Evolutionary conservation across 2,113 vertebrate genomes (phyloP), one percentile per base, ranked within the genome.

Genomic region (Alethe castanea): DNA sequence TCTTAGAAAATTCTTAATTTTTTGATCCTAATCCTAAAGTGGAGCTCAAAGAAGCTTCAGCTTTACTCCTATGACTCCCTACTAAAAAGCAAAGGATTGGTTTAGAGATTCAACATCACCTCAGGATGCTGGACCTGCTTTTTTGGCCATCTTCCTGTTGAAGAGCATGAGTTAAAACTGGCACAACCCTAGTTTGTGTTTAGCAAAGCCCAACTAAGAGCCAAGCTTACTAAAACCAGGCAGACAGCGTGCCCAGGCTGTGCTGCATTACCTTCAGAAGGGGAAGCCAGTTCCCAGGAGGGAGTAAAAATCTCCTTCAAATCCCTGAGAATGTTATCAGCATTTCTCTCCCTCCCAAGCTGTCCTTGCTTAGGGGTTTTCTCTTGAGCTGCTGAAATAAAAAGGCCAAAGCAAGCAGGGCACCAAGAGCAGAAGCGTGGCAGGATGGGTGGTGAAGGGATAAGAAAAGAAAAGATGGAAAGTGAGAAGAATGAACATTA

Each of bases 301-400:
- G 97, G 98, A 96, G 96, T 97, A 97, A 98, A 98, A 93, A 98
- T 98, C 93, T 96, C 98, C 97, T 97, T 98, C 97, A 98, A 98
- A 96, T 98, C 97, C 97, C 98, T 98, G 96, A 98, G 97, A 96
- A 98, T 96, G 81, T 97, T 97, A 96, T 98, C 97, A 90, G 97
- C 97, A 86, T 97, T 98, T 95, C 97, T 95, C 86, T 98, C 98
- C 95, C 96, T 97, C 94, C 97, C 97, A 78, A 94, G 96, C 72
- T 97, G 93, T 94, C 96, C 95, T 90, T 86, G 90, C 94, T 97
- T 98, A 96, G 95, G 52, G 94, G 81, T 65, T 97, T 95, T 98
- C 89, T 98, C 98, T 95, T 95, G 84, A 89, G 93, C 65, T 81
- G 88, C 97, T 97, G 97, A 88, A 97, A 96, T 56, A 92, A 95